Base-by-base conservation (phyloP, 1,140 invertebrate species). In the Carposina sasakii region DNA sequence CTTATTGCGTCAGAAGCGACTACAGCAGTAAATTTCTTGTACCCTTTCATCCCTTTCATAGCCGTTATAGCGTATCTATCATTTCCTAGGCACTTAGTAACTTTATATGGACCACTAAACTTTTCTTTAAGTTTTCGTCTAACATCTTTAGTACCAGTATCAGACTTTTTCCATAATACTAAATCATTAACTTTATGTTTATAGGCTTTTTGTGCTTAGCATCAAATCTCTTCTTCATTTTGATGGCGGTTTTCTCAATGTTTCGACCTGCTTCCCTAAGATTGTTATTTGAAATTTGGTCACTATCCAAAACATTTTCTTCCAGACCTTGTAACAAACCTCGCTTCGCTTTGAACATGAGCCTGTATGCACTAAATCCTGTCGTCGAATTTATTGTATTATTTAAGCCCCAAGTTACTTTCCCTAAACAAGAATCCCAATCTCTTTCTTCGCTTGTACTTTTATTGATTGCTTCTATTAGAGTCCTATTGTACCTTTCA, bases 401-500 rank as follows among this genome's bases (percentile, higher is more conserved):
- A 31, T 44, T 44, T 5, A 44, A 31, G 3, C 42, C 42, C 42
- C 42, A 44, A 20, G 16, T 24, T 2, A 44, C 42, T 12, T 44
- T 44, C 3, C 5, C 3, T 4, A 44, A n/a, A n/a, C 28, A 31
- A 8, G 9, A 31, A 24, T 44, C 16, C 42, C 42, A 44, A n/a
- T 44, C 24, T 10, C 24, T 22, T 28, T 42, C 40, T 2, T 42
- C 24, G 4, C 1, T 17, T 1, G 28, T 33, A 19, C 42, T 44
- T 12, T 17, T 44, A 19, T 31, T 42, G 15, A 42, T 31, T 1
- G 42, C 26, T 8, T 44, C 42, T 8, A 44, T 9, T 2, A 44
- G 19, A 10, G 42, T 44, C 10, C 34, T 44, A 30, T 70, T 70
- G 42, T 56, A 66, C 0, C 67, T 34, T 23, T 70, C 58, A 1